phyloP scores from a whole-genome alignment of 2,797 vertebrate genomes.

The Momotus momota region DNA sequence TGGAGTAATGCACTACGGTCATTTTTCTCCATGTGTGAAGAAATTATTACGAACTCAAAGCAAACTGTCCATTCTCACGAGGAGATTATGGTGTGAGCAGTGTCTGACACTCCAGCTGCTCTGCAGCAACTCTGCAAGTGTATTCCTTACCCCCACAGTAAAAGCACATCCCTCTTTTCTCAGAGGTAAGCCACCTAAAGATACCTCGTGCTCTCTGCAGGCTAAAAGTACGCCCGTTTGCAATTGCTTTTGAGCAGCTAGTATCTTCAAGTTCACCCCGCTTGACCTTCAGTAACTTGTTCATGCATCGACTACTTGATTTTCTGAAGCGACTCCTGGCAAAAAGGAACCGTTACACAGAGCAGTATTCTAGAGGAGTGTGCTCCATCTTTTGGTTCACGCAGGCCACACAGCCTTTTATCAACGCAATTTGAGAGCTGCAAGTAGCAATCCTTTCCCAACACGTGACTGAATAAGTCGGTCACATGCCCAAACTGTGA shows the following conservation, averaged over 20 bases:
- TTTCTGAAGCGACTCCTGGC: slow-evolving; percentile 30
- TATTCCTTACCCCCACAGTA: not conserved
- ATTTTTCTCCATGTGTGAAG: not conserved
- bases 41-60: not conserved
- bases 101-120: not conserved
- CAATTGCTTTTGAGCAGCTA: slow-evolving; percentile 24
- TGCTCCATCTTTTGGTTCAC: slow-evolving; percentile 69
- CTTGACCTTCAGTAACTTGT: slow-evolving; percentile 24
- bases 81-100: not conserved
- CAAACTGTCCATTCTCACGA: not conserved
- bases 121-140: not conserved
- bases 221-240: not conserved
- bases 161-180: not conserved
- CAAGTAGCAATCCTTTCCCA: not conserved
- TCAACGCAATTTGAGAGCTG: slow-evolving; percentile 25
- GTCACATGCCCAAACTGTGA: slow-evolving; percentile 50
- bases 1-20: not conserved
- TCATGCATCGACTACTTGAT: not conserved
- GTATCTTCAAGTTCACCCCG: not conserved
- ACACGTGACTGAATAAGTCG: slow-evolving; percentile 25
- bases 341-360: not conserved
- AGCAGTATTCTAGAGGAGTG: slow-evolving; percentile 60
- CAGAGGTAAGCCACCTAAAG: not conserved
- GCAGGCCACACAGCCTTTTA: slow-evolving; percentile 60
- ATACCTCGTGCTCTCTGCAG: not conserved